Evolutionary conservation across 2,888 invertebrate species (phyloP).

Genomic region (Nycteola revayana): DNA sequence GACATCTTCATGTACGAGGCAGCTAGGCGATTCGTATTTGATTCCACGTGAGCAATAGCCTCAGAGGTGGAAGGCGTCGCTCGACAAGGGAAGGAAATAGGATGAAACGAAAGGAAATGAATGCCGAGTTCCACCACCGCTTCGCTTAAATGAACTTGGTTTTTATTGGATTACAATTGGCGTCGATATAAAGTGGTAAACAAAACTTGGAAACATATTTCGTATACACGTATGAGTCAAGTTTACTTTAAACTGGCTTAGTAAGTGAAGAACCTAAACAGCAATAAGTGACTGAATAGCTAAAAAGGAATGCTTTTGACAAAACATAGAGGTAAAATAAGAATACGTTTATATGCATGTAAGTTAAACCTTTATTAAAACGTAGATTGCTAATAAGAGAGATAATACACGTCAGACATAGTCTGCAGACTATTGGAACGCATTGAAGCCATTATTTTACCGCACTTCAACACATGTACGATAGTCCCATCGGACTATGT

Average conservation of each 20-base stretch:
- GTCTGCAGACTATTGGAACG: too few species aligned
- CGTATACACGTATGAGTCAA: slow-evolving; percentile 29
- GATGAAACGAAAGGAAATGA: slow-evolving; percentile 50
- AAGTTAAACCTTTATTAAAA: slow-evolving; percentile 27
- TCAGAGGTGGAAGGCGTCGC: slow-evolving; percentile 81
- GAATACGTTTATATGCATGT: slow-evolving; percentile 15
- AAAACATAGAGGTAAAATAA: slow-evolving; percentile 39
- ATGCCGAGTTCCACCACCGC: slow-evolving; percentile 69
- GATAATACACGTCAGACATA: too few species aligned
- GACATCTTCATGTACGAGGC: slow-evolving; percentile 62
- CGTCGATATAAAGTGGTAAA: slow-evolving; percentile 35
- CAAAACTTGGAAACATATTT: slow-evolving; percentile 32
- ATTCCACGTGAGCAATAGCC: slow-evolving; percentile 70
- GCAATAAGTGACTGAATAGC: slow-evolving; percentile 46
- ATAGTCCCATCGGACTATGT: too few species aligned
- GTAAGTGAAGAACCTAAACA: slow-evolving; percentile 49
- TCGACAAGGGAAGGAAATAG: slow-evolving; percentile 70
- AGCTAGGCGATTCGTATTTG: slow-evolving; percentile 75
- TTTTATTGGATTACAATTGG: slow-evolving; percentile 31
- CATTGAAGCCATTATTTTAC: too few species aligned
- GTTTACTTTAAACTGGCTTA: slow-evolving; percentile 37
- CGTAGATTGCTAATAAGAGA: too few species aligned
- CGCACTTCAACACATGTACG: too few species aligned
- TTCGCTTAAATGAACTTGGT: slow-evolving; percentile 56
- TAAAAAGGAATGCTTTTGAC: slow-evolving; percentile 51